Evolutionary conservation across 1,140 invertebrate genomes (phyloP), one percentile per base, ranked within the genome.

Genomic region (Epicauta chinensis): DNA sequence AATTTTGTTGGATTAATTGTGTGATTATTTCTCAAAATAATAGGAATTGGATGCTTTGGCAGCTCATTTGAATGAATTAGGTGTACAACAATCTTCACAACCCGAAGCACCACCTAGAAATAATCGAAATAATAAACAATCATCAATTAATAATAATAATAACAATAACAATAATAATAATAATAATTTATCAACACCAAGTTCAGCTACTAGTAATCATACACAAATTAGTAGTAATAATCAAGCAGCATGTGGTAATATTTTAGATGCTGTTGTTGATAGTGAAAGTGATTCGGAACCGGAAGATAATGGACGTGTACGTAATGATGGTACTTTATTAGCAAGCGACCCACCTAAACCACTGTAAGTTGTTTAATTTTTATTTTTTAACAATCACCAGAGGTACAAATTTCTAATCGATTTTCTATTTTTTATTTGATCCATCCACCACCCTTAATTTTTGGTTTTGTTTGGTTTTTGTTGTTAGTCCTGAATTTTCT

Each of bases 271-370:
- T 6, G 70, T 81, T n/a, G 80, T 81, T 16, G 80, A 80, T 65
- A 81, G 79, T 36, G 81, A 83, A 60, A 81, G 77, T 43, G 81
- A 83, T 59, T 81, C 79, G 3, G 81, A 83, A 61, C 78, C 78
- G 4, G 81, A 82, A 63, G 81, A 83, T 56, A 81, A 81, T 51
- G 81, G 81, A 48, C 71, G 80, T 51, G 77, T 75, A 17, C 77
- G 88, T 53, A 93, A 93, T 64, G 93, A 97, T 64, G 95, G 94
- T 42, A 97, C 94, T 1, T 74, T 97, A 17, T 77, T 97, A 4
- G 94, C 94, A 31, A 96, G 92, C 64, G 94, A 98, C 75, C 93
- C 93, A 15, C 92, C 93, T 3, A 91, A 96, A 71, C 93, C 95
- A 60, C 81, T 97, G 91, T 95, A 80, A 89, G 91, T 84, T 14